Conservation (phyloP, 2,888 invertebrate genomes). For the Epicampocera succincta region DNA sequence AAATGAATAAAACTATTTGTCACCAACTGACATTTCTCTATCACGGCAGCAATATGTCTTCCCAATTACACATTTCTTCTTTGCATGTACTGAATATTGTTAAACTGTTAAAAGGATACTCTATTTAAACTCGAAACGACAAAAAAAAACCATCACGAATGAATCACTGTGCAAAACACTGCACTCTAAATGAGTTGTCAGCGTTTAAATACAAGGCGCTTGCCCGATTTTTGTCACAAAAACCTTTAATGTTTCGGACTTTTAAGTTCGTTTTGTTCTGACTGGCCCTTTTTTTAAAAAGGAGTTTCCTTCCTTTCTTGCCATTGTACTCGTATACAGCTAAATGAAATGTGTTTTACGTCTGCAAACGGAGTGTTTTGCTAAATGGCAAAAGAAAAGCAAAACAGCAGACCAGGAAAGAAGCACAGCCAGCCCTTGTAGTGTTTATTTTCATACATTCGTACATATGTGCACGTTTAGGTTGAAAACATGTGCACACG, state of each 20-base stretch:
- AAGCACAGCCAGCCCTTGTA: neutral
- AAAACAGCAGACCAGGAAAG: neutral
- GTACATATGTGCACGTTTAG: neutral
- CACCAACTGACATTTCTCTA: too few species aligned
- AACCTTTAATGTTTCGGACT: neutral
- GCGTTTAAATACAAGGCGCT: constrained; percentile 58
- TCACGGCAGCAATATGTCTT: too few species aligned
- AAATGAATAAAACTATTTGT: too few species aligned
- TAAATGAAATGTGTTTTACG: constrained; percentile 24
- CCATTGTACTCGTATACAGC: neutral
- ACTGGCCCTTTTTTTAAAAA: neutral
- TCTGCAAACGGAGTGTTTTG: constrained; percentile 31
- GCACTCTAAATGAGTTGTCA: constrained; percentile 31
- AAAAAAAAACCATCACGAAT: neutral
- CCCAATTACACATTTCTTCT: too few species aligned
- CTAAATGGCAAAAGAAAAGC: neutral
- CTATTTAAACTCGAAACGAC: too few species aligned
- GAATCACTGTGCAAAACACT: neutral
- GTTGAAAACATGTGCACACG: neutral
- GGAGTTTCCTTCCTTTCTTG: constrained; percentile 11
- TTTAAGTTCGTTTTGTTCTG: neutral
- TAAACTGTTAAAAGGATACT: too few species aligned
- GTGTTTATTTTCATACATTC: constrained; percentile 16
- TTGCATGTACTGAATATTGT: too few species aligned
- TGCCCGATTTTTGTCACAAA: constrained; percentile 22